Percentiles rank a stretch among this genome's conserved stretches.
phyloP scores from a whole-genome alignment of 2,888 invertebrate genomes.

The Tethea ocularis region DNA sequence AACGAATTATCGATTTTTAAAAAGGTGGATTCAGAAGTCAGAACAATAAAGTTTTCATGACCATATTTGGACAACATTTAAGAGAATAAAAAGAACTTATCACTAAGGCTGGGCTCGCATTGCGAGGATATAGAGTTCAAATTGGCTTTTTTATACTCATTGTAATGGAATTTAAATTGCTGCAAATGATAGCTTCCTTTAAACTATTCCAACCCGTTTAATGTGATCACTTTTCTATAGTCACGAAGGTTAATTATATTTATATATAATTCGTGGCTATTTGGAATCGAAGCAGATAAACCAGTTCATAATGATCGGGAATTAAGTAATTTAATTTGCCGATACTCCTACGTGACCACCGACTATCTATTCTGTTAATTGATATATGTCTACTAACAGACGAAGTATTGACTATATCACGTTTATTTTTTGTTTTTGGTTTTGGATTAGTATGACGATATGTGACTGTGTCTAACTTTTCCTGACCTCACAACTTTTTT shows the following conservation, averaged over 20 bases:
- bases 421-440: not conserved
- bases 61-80: conserved; percentile 31
- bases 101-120: conserved; percentile 29
- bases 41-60: conserved; percentile 31
- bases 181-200: conserved; percentile 66
- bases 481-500: no score
- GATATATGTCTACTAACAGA: not conserved
- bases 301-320: conserved; percentile 22
- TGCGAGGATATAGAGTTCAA: conserved; percentile 53
- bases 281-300: conserved; percentile 36
- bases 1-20: not conserved
- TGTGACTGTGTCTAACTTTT: no score
- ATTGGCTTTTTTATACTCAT: conserved; percentile 71
- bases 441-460: no score
- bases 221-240: conserved; percentile 59
- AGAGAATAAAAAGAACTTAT: conserved; percentile 48
- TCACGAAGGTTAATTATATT: conserved; percentile 74
- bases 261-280: conserved; percentile 42
- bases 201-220: conserved; percentile 65
- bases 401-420: not conserved
- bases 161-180: conserved; percentile 75
- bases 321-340: conserved; percentile 13
- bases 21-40: not conserved
- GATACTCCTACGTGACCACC: conserved; percentile 6
- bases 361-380: conserved; percentile 9